These are phyloP conservation scores for Agapornis canus DNA, from an alignment of 2,797 vertebrate genomes.

Conservation along the genomic window DNA sequence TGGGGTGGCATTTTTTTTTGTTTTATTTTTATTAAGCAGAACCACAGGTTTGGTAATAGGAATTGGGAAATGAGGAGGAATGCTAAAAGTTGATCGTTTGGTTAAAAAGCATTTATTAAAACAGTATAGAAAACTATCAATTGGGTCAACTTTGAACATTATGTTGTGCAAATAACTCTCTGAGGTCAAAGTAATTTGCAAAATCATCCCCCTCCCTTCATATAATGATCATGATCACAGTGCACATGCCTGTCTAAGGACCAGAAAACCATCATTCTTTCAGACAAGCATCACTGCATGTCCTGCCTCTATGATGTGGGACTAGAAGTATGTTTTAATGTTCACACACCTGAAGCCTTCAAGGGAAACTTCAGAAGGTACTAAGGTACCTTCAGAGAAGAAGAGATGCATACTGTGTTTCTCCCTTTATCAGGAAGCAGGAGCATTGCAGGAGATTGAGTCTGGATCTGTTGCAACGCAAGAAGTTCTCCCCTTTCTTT, in stretches of 20 bases:
- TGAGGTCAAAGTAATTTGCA: constrained; percentile 13
- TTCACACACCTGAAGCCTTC: not conserved
- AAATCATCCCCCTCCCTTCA: not conserved
- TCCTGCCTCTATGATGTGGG: not conserved
- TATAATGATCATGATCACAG: not conserved
- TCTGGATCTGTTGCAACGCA: not conserved
- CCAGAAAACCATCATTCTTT: not conserved
- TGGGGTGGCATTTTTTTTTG: not conserved
- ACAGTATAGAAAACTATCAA: not conserved
- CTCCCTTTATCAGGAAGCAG: not conserved
- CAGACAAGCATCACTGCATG: not conserved
- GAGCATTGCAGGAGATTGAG: not conserved
- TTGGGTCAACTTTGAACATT: not conserved
- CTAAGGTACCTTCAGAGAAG: not conserved
- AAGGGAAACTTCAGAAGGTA: not conserved
- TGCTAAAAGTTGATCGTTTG: not conserved
- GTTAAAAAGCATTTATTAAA: not conserved
- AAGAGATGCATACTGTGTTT: not conserved
- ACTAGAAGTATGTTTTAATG: constrained; percentile 24
- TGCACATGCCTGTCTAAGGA: not conserved
- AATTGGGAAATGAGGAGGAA: not conserved
- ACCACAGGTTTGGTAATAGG: not conserved
- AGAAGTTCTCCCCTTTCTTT: not conserved
- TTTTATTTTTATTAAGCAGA: not conserved
- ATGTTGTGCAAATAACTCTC: not conserved